A percentile compares a stretch with the other conserved stretches of the same genome.
Evolutionary conservation across 2,888 invertebrate species (phyloP).

Genomic region (Xanthorhoe spadicearia): DNA sequence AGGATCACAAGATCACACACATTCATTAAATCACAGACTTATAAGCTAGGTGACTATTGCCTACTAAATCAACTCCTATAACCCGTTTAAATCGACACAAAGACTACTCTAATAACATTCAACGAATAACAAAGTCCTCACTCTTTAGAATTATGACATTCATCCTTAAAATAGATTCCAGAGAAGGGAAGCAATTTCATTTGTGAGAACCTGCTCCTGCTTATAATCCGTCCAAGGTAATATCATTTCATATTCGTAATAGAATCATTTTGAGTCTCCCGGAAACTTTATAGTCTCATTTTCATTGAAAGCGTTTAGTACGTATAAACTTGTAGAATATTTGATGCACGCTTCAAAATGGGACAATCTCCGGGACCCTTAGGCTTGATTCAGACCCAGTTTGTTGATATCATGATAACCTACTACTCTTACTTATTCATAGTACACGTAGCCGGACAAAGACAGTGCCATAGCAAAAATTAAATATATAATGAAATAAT

Average conservation of each 20-base stretch:
- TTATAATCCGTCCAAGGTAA: conserved; percentile 84
- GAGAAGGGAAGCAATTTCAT: conserved; percentile 84
- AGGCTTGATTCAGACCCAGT: conserved; percentile 26
- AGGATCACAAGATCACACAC: too few relatives aligned
- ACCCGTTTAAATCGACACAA: conserved; percentile 40
- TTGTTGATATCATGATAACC: not conserved
- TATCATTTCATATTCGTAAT: conserved; percentile 85
- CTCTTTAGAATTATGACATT: conserved; percentile 82
- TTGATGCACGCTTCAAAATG: conserved; percentile 73
- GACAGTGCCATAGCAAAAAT: not conserved
- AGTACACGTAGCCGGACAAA: too few relatives aligned
- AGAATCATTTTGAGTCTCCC: conserved; percentile 83
- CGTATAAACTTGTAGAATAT: conserved; percentile 81
- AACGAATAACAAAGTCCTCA: conserved; percentile 76
- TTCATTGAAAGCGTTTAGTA: conserved; percentile 84
- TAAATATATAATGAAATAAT: too few relatives aligned
- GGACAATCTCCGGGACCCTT: conserved; percentile 74
- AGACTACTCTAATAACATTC: conserved; percentile 40
- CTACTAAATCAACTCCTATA: conserved; percentile 28
- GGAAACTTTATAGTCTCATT: conserved; percentile 84
- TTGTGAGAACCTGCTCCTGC: conserved; percentile 83
- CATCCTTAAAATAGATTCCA: conserved; percentile 84
- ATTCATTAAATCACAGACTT: too few relatives aligned
- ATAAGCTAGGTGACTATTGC: too few relatives aligned
- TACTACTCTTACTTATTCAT: not conserved